Percentiles rank a stretch among this genome's conserved stretches.
These are phyloP conservation scores for Peromyscus eremicus DNA, from an alignment of 2,797 vertebrate genomes.

Conservation along the genomic window DNA sequence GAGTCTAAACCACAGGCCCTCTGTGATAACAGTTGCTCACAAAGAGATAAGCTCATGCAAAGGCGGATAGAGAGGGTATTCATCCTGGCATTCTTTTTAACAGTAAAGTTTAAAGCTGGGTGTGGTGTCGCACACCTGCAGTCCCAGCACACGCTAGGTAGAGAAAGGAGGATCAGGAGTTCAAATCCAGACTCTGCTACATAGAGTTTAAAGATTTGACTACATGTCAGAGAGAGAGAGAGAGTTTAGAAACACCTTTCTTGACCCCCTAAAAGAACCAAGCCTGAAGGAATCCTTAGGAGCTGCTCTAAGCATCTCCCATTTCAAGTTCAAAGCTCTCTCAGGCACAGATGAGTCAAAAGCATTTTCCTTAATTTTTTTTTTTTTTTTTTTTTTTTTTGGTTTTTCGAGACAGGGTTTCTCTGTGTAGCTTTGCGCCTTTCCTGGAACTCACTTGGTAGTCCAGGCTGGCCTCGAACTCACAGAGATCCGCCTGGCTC, in stretches of 20 bases:
- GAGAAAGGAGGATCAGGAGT: neutral
- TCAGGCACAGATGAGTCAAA: neutral
- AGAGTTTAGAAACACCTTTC: neutral
- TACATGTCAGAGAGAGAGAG: neutral
- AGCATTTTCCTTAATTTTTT: neutral
- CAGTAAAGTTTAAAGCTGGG: neutral
- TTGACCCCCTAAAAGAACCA: neutral
- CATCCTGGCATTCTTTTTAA: neutral
- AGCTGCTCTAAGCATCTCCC: neutral
- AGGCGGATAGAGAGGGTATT: neutral
- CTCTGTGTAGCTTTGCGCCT: too few species aligned
- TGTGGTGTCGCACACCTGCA: neutral
- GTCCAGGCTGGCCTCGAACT: too few species aligned
- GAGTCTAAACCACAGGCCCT: neutral
- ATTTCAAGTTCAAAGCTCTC: neutral
- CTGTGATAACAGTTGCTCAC: neutral
- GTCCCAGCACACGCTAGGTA: neutral
- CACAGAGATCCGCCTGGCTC: too few species aligned
- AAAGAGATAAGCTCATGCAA: neutral
- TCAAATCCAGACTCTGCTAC: neutral
- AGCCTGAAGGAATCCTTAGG: neutral
- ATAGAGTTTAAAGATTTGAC: neutral
- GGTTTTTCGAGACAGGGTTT: too few species aligned
- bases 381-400: neutral
- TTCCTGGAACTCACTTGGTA: too few species aligned